A percentile compares a stretch with the other conserved stretches of the same genome.
Conservation (phyloP, 2,797 vertebrate genomes). For the Xenentodon cancila region DNA sequence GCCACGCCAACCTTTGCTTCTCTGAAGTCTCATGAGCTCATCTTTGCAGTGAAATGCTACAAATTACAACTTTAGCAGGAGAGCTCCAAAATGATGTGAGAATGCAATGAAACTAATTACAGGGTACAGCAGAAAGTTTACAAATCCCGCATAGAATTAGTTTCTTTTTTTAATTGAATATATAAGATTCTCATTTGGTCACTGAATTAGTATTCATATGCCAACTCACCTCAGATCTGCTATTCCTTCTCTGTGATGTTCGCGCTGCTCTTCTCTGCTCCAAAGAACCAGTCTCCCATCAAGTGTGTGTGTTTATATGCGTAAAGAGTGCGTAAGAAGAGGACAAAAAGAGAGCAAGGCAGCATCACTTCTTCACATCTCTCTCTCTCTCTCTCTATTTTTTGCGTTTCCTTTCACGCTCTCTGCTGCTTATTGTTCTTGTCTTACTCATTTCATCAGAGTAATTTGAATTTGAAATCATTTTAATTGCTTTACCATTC, state of each 20-base stretch:
- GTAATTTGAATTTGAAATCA: slow-evolving; percentile 13
- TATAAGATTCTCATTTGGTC: slow-evolving; percentile 1
- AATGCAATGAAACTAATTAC: background rate
- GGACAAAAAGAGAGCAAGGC: slow-evolving; percentile 13
- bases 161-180: background rate
- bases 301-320: slow-evolving; percentile 10
- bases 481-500: slow-evolving; percentile 44
- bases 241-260: slow-evolving; percentile 24
- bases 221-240: slow-evolving; percentile 61
- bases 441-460: slow-evolving; percentile 7
- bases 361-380: slow-evolving; percentile 27
- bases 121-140: background rate
- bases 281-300: slow-evolving; percentile 37
- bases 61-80: background rate
- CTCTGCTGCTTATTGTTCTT: slow-evolving; percentile 30
- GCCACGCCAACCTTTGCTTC: background rate
- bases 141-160: background rate
- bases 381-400: slow-evolving; percentile 5
- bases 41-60: background rate
- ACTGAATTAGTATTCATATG: slow-evolving; percentile 21
- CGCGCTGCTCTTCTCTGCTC: slow-evolving; percentile 29
- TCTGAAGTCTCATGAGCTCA: background rate
- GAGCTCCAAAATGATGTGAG: background rate
- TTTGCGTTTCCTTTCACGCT: background rate
- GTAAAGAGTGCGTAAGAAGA: slow-evolving; percentile 29